Evolutionary conservation across 2,797 vertebrate species (phyloP), one percentile per base, ranked within the genome.

Genomic region (Notamacropus eugenii): DNA sequence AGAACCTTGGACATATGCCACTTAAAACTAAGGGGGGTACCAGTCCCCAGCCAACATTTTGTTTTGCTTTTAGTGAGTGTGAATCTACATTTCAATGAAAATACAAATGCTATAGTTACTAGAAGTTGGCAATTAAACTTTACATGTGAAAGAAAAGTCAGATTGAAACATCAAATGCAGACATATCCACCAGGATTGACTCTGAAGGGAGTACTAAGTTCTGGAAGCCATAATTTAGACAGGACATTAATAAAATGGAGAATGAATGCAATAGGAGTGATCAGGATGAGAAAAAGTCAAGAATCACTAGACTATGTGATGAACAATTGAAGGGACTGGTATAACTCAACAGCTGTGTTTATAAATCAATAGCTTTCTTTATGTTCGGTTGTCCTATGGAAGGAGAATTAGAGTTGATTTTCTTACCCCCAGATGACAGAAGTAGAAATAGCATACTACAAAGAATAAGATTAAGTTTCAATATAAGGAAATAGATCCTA

Each of bases 1-100:
- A 97, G 55, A 90, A 93, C 93, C 55, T 40, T 95, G 94, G 93
- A 91, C 11, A 16, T 29, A 14, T 91, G 96, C 95, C 96, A 96
- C 95, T 24, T 93, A 58, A 90, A 31, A 96, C 54, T 13, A 94
- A 96, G 1, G 34, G 28, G 96, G 9, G 14, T 96, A 55, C n/a
- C 16, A 3, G 34, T 90, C 59, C 46, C 82, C 22, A 12, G 59
- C 55, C 54, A 46, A 4, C 1, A 4, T 10, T 40, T 54, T 55
- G 82, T 55, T 31, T 11, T 93, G 5, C 1, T 56, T 96, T 93
- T 34, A 94, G 91, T 27, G 1, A 29, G 13, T 1, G 0, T 56
- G 19, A 24, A 24, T 14, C 0, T 87, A 3, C 1, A 93, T 46
- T 0, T 3, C 29, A 11, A 40, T 91, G 50, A 19, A 67, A 10